These are phyloP conservation scores for Siderastrea radians DNA, from an alignment of 92 coral and sea anemone genomes.

Conservation along the genomic window DNA sequence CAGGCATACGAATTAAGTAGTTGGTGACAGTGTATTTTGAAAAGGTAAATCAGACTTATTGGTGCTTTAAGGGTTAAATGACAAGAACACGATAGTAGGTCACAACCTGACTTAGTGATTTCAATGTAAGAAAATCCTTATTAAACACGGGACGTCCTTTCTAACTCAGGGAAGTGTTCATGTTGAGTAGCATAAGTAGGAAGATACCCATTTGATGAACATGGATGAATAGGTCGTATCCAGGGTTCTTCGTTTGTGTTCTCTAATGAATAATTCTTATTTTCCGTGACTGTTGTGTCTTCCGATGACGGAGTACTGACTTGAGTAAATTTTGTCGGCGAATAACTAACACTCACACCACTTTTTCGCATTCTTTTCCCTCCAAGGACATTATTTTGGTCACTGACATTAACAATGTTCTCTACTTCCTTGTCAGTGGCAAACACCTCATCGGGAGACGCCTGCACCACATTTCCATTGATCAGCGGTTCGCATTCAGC, in stretches of 20 bases:
- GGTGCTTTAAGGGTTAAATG: no score
- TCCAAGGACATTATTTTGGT: neutral
- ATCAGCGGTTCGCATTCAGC: conserved; percentile 43
- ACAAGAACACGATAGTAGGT: no score
- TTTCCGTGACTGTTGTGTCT: neutral
- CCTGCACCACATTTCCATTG: conserved; percentile 15
- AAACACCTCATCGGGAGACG: neutral
- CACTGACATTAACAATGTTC: neutral
- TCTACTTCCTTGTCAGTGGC: neutral
- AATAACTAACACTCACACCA: conserved; percentile 10
- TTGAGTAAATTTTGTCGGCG: neutral
- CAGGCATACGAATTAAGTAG: no score
- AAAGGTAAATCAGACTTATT: no score
- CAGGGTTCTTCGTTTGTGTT: neutral
- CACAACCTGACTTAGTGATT: neutral
- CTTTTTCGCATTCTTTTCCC: conserved; percentile 20
- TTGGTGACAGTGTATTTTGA: no score
- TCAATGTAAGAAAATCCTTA: neutral
- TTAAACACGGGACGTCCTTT: conserved; percentile 28
- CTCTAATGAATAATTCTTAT: neutral
- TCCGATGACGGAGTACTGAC: neutral
- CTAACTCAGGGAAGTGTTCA: neutral
- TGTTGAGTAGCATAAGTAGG: neutral
- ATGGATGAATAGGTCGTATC: neutral
- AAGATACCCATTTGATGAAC: conserved; percentile 1